Base-by-base conservation (phyloP, 2,797 vertebrate genomes). In the Phyllotis vaccarum region DNA sequence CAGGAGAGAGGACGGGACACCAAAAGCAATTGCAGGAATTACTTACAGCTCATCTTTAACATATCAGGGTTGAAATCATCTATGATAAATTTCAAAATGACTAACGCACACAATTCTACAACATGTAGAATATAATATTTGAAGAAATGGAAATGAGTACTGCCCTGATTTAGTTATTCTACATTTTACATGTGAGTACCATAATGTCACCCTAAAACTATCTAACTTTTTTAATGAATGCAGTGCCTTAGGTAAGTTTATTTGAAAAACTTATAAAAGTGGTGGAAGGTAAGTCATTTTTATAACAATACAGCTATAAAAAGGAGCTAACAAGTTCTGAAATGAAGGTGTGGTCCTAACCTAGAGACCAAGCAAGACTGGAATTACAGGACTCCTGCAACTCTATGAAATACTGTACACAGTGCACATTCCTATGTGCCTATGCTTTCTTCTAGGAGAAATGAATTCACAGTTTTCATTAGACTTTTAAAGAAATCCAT, bases 401-500 rank as follows among this genome's bases (percentile, higher is more conserved):
- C 19, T 54, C 40, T 62, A 78, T 89, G 86, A 86, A 94, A 66
- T 22, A 24, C 5, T 62, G 5, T 78, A 29, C 68, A 68, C 43
- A 68, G 54, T 14, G 0, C 21, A 31, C 29, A 12, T n/a, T n/a
- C n/a, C n/a, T n/a, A n/a, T n/a, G n/a, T n/a, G n/a, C n/a, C n/a
- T n/a, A n/a, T 68, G 66, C 6, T 2, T 86, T 70, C 83, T 87
- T 82, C 37, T 37, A 27, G 37, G n/a, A 0, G 56, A 37, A 9
- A 16, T 34, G 62, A 37, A 43, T 43, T 74, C 37, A 68, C 37
- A 86, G 7, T 24, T 89, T 95, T 85, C 49, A 85, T 90, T 46
- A 94, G 14, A 78, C 91, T 90, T 93, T 86, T 40, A 19, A 70
- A 92, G 90, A 82, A 43, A 24, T 46, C 29, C 64, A n/a, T n/a